A percentile compares a stretch with the other conserved stretches of the same genome.
Conservation (phyloP, 30 jellyfish, hydroid and myxozoan species). For the Nemopilema nomurai region DNA sequence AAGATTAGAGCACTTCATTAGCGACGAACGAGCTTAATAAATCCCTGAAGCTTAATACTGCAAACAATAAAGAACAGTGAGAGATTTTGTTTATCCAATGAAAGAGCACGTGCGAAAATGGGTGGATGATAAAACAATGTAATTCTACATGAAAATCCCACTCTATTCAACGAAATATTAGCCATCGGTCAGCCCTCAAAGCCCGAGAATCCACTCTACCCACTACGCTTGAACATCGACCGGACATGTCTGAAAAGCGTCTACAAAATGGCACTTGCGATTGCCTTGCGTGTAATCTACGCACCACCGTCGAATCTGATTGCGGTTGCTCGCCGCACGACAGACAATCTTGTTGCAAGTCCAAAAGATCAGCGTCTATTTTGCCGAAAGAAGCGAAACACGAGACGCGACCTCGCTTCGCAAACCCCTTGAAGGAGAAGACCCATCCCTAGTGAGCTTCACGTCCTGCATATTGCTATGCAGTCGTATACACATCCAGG, state of each 20-base stretch:
- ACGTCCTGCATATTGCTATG: not conserved
- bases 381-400: slow-evolving; percentile 17
- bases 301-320: not conserved
- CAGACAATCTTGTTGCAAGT: slow-evolving; percentile 10
- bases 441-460: not conserved
- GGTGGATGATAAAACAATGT: not conserved
- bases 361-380: slow-evolving; percentile 46
- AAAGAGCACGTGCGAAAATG: not conserved
- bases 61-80: not conserved
- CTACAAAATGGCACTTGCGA: not conserved
- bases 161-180: not conserved
- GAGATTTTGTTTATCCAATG: not conserved
- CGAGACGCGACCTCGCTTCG: not conserved
- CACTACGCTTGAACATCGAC: no score
- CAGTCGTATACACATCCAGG: not conserved
- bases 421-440: not conserved
- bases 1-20: not conserved
- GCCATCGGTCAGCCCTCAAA: no score
- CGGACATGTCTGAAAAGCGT: not conserved
- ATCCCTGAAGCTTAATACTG: not conserved
- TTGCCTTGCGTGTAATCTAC: not conserved
- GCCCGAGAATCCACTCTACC: no score
- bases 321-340: not conserved
- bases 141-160: not conserved
- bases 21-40: not conserved